Base-by-base conservation (phyloP, 2,113 vertebrate genomes). In the Cricetomys ansorgei region DNA sequence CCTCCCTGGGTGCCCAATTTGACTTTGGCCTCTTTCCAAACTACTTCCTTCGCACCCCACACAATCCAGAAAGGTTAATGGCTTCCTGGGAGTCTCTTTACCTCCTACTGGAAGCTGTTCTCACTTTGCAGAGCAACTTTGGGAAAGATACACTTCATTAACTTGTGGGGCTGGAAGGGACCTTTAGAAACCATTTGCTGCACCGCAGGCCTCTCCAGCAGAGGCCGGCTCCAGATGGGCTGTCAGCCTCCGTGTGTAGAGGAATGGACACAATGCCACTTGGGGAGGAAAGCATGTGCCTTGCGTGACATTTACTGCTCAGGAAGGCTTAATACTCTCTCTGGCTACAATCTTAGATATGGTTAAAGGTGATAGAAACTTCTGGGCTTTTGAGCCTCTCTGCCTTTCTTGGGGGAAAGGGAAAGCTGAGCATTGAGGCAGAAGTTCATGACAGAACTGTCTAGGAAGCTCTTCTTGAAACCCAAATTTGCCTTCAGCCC, bases 61-160 rank as follows among this genome's bases (percentile, higher is more conserved):
- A 80, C 29, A 59, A 89, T 73, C 37, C 13, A 29, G 89, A 55
- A 94, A 94, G 72, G 37, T 79, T 59, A 40, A 34, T 75, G 73
- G 55, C 72, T 86, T 77, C 76, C 50, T 43, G 77, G n/a, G 40
- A 37, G 64, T 67, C 92, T 95, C 65, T 79, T 89, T 75, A 73
- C 77, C 64, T 85, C 92, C 80, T 55, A 11, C 12, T 8, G 43
- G 72, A 94, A 76, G n/a, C 59, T 25, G 48, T 65, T 69, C 21
- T 80, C 45, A 31, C 37, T 80, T 85, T 69, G 25, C 12, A 29
- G 79, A 86, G 23, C 3, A 10, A 65, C 85, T 80, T 73, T 53
- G 50, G 73, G 73, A 87, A 90, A n/a, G 80, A 77, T 25, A 45
- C 0, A 3, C 57, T 86, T 80, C 59, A 64, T 81, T 89, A 50